Percentiles rank a stretch among this genome's conserved stretches.
phyloP scores from a whole-genome alignment of 2,797 vertebrate genomes.

The Erpetoichthys calabaricus region DNA sequence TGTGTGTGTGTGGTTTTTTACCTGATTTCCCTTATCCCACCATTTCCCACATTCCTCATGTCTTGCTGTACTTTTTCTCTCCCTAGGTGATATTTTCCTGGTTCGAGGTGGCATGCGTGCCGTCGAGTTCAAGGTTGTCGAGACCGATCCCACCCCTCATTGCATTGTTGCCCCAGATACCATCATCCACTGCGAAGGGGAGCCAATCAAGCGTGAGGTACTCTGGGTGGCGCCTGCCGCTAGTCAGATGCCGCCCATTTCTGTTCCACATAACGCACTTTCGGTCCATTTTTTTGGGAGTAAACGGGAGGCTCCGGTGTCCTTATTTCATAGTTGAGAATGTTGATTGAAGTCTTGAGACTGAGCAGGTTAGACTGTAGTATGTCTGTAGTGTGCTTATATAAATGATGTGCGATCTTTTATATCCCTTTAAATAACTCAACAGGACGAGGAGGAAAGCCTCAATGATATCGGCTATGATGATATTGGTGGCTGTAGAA shows the following conservation, averaged over 20 bases:
- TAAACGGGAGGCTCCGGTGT: no score
- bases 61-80: neutral
- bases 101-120: slow-evolving; percentile 37
- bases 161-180: slow-evolving; percentile 42
- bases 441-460: slow-evolving; percentile 38
- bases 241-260: no score
- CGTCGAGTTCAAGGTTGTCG: slow-evolving; percentile 40
- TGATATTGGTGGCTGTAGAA: slow-evolving; percentile 39
- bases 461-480: slow-evolving; percentile 39
- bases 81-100: slow-evolving; percentile 33
- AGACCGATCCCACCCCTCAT: slow-evolving; percentile 33
- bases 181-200: slow-evolving; percentile 37
- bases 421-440: neutral
- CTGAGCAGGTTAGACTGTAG: no score
- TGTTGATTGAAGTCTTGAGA: no score
- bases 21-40: no score
- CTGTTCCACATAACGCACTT: neutral
- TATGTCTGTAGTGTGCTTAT: no score
- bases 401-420: no score
- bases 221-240: no score
- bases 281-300: no score
- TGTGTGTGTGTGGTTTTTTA: no score
- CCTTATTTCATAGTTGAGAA: no score
- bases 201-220: slow-evolving; percentile 41
- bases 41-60: no score